Evolutionary conservation across 2,888 invertebrate species (phyloP), one percentile per base, ranked within the genome.

Genomic region (Brenthis daphne): DNA sequence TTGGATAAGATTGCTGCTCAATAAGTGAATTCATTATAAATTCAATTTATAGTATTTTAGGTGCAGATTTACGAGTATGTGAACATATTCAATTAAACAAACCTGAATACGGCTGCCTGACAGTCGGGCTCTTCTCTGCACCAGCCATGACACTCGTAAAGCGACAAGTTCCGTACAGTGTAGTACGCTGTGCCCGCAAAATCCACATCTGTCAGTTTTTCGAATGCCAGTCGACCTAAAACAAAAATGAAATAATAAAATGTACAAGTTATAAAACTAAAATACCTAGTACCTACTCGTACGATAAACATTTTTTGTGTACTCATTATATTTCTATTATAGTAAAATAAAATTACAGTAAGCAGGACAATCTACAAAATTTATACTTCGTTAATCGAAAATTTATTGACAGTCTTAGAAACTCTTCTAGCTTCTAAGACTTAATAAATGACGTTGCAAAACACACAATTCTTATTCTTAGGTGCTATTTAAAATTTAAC

Each of bases 91-190:
- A 16, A 48, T 57, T 24, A 24, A 51, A 33, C 65, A 73, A 78
- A 95, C 95, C 95, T 95, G 87, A 98, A 98, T 3, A 97, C 96
- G 6, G 98, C 98, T 2, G 98, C 98, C 82, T 97, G 97, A 82
- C 98, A 98, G 82, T 98, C 97, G 0, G 96, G 95, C 80, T 98
- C 98, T 84, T 98, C 98, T 63, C 98, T 94, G 86, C 98, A 98
- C 98, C 98, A 98, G 48, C 98, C 98, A 85, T 98, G 98, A 86
- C 98, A 98, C 88, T 98, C 98, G 92, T 97, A 98, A 58, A 98
- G 93, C 16, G 98, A 97, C 56, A 98, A 94, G 88, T 98, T 98
- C 84, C 97, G 96, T 65, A 98, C 97, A 65, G 96, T 98, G 92
- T 98, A 98, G 87, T 98, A 98, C 54, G 97, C 97, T 68, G 96